phyloP scores from a whole-genome alignment of 2,797 vertebrate species.

The Rhinophrynus dorsalis region DNA sequence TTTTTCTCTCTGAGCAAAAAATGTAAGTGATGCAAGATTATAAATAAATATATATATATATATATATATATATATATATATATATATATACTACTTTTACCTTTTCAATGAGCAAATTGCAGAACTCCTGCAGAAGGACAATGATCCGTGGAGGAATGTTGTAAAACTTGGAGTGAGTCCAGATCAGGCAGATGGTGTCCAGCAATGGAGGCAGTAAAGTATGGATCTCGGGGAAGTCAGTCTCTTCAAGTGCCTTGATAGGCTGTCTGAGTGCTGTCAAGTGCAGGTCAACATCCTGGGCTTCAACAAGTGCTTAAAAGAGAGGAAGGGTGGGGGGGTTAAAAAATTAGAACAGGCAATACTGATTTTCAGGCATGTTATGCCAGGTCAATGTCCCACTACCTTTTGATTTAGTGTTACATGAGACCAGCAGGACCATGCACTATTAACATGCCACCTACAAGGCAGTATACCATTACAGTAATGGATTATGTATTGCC shows the following conservation, averaged over 20 bases:
- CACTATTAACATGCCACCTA: no score
- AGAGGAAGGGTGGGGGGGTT: slow-evolving; percentile 1
- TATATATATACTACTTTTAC: slow-evolving; percentile 51
- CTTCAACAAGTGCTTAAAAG: slow-evolving; percentile 73
- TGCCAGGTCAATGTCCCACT: no score
- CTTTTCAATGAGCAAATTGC: slow-evolving; percentile 77
- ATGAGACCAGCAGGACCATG: no score
- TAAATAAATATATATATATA: no score
- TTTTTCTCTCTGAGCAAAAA: no score
- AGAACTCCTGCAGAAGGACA: slow-evolving; percentile 77
- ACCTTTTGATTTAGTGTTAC: no score
- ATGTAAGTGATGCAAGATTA: no score
- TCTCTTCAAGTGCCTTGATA: slow-evolving; percentile 67
- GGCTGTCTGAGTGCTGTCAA: slow-evolving; percentile 68
- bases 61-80: no score
- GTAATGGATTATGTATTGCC: no score
- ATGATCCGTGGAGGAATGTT: slow-evolving; percentile 66
- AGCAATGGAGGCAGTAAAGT: slow-evolving; percentile 67
- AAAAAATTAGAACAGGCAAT: neutral
- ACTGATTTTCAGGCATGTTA: no score
- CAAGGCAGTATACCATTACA: no score
- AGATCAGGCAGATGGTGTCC: slow-evolving; percentile 75
- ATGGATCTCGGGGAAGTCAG: slow-evolving; percentile 62
- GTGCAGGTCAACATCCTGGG: slow-evolving; percentile 70
- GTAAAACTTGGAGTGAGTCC: slow-evolving; percentile 76